These are phyloP conservation scores for Pterobdella sp. DNA, from an alignment of 2,888 invertebrate species.

Conservation along the genomic window DNA sequence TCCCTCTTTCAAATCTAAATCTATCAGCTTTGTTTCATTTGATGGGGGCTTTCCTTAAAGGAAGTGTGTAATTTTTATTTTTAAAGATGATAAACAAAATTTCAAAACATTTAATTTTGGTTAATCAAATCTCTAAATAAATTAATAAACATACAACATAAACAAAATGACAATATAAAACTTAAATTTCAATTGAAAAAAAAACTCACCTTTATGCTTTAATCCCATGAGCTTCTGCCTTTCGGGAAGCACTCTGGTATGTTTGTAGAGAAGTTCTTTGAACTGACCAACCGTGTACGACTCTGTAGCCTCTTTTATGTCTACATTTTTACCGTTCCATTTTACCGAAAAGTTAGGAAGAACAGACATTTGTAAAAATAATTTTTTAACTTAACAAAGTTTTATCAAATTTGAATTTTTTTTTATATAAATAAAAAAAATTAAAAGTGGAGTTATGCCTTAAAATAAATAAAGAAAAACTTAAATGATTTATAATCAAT, in stretches of 20 bases:
- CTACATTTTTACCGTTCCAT: not conserved
- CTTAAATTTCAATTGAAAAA: too few relatives aligned
- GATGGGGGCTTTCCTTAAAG: constrained; percentile 67
- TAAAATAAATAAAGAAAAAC: too few relatives aligned
- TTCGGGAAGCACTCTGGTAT: not conserved
- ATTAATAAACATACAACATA: too few relatives aligned
- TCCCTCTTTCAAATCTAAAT: constrained; percentile 72
- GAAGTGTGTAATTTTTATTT: not conserved
- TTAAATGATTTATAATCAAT: too few relatives aligned
- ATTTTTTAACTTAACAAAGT: too few relatives aligned
- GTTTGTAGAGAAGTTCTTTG: not conserved
- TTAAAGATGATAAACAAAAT: not conserved
- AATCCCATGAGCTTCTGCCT: not conserved
- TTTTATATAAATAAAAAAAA: too few relatives aligned
- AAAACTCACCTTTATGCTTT: not conserved
- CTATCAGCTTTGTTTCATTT: constrained; percentile 68
- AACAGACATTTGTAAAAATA: too few relatives aligned
- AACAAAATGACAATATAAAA: not conserved
- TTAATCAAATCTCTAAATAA: too few relatives aligned
- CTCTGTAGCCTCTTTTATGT: not conserved
- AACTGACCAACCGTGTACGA: not conserved
- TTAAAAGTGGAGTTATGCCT: too few relatives aligned
- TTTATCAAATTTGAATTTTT: too few relatives aligned
- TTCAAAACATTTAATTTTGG: not conserved
- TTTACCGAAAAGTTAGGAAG: not conserved